phyloP scores from a whole-genome alignment of 1,140 invertebrate species.

The Drosophila tropicalis region DNA sequence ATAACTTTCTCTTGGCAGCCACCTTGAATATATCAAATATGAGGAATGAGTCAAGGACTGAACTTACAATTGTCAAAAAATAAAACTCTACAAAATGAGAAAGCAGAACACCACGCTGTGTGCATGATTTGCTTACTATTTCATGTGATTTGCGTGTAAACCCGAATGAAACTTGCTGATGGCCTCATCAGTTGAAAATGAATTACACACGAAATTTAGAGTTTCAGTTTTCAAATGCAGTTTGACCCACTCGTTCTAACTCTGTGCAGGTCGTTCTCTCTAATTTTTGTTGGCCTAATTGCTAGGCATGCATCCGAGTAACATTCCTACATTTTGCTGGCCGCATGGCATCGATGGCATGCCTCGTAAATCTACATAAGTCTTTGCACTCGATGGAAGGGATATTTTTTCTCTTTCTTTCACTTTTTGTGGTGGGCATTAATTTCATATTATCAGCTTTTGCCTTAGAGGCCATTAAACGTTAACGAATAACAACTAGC shows the following conservation, averaged over 20 bases:
- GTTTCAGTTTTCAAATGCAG: constrained; percentile 4
- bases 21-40: neutral
- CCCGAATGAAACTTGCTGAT: constrained; percentile 19
- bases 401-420: neutral
- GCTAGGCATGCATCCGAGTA: constrained; percentile 52
- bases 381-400: constrained; percentile 29
- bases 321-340: constrained; percentile 40
- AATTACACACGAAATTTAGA: constrained; percentile 3
- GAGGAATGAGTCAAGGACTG: neutral
- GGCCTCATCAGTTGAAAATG: constrained; percentile 29
- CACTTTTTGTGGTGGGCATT: constrained; percentile 45
- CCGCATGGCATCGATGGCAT: constrained; percentile 69
- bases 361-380: constrained; percentile 69
- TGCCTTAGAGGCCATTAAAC: constrained; percentile 61
- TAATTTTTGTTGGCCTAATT: constrained; percentile 58
- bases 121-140: constrained; percentile 14
- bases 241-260: constrained; percentile 41
- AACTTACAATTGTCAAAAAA: neutral
- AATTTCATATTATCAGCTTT: constrained; percentile 77
- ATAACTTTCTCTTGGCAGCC: neutral
- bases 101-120: constrained; percentile 9
- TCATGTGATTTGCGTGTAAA: constrained; percentile 31
- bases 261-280: constrained; percentile 40
- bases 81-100: neutral
- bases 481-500: constrained; percentile 32